phyloP scores from a whole-genome alignment of 2,888 invertebrate species.

The Nomada flava region DNA sequence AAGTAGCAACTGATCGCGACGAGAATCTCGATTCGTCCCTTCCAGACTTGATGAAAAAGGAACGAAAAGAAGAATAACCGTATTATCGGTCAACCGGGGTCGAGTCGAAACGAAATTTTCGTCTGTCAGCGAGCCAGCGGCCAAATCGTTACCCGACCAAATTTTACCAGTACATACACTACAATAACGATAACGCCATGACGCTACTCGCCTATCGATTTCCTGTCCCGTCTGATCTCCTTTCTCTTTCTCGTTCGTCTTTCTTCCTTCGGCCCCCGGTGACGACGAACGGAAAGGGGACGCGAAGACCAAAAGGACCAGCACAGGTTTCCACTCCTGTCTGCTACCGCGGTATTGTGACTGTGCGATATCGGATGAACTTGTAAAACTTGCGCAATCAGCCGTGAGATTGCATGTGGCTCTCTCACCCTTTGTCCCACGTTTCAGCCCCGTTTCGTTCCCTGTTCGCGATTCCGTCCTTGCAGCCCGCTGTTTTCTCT shows the following conservation, averaged over 20 bases:
- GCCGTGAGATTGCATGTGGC: conserved; percentile 74
- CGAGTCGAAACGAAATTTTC: conserved; percentile 53
- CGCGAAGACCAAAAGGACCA: neutral
- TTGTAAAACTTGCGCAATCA: conserved; percentile 79
- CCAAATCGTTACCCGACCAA: conserved; percentile 35
- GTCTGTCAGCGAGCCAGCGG: conserved; percentile 1
- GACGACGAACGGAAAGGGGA: conserved; percentile 12
- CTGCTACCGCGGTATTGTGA: conserved; percentile 51
- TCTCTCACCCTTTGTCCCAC: conserved; percentile 31
- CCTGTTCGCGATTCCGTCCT: conserved; percentile 8
- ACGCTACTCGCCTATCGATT: conserved; percentile 42
- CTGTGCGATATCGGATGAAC: conserved; percentile 71
- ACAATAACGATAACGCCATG: conserved; percentile 51
- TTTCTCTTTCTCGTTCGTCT: conserved; percentile 3
- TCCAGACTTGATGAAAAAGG: conserved; percentile 1
- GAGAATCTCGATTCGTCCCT: neutral
- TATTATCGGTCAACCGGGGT: conserved; percentile 26
- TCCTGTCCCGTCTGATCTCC: neutral
- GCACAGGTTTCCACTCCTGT: conserved; percentile 31
- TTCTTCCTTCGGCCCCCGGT: neutral
- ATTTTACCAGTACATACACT: conserved; percentile 28
- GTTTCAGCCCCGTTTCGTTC: neutral
- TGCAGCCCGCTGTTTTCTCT: conserved; percentile 28
- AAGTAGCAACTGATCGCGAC: conserved; percentile 11
- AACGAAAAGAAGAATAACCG: neutral